Base-by-base conservation (phyloP, 2,888 invertebrate species). In the Lepidocyrtoides sp. region DNA sequence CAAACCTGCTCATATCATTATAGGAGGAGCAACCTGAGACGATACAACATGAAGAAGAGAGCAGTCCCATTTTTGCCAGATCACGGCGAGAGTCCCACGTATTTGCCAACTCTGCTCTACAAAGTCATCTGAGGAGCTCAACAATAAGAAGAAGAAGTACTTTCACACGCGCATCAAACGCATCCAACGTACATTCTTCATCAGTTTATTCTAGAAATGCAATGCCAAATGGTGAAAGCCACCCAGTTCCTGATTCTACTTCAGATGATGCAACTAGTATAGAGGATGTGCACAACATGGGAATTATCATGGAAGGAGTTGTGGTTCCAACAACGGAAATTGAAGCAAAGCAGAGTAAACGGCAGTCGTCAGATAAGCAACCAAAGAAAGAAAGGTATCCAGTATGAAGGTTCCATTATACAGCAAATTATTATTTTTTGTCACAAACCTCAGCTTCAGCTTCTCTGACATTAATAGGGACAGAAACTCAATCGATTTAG, bases 21-120 rank as follows among this genome's bases (percentile, higher is more conserved):
- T 51, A 89, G 89, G 84, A 84, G 32, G 89, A 89, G 32, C 84
- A 89, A n/a, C n/a, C n/a, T n/a, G n/a, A 77, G 63, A 51, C 12
- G 84, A 84, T 0, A 23, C 82, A 17, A 23, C 44, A 41, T 10
- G 48, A 51, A 51, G 29, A 51, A 2, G 54, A 57, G 36, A 29
- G 23, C 5, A 41, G 5, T 41, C 41, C 57, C 4, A 8, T 29
- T 12, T 14, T 14, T 1, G 23, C 17, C 1, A 32, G 60, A 26
- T 23, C 23, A 14, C 32, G 89, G 2, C 69, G 89, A 17, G 82
- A 81, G 12, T 89, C 89, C 14, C 14, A 20, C 29, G 89, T 89
- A 5, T 89, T 89, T 57, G 57, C 57, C 14, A 89, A 89, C 41
- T 23, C 89, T 14, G 89, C 82, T 3, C 10, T 89, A 41, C 20